These are phyloP conservation scores for Lepisosteus osseus DNA, from an alignment of 2,113 vertebrate genomes.

Conservation along the genomic window DNA sequence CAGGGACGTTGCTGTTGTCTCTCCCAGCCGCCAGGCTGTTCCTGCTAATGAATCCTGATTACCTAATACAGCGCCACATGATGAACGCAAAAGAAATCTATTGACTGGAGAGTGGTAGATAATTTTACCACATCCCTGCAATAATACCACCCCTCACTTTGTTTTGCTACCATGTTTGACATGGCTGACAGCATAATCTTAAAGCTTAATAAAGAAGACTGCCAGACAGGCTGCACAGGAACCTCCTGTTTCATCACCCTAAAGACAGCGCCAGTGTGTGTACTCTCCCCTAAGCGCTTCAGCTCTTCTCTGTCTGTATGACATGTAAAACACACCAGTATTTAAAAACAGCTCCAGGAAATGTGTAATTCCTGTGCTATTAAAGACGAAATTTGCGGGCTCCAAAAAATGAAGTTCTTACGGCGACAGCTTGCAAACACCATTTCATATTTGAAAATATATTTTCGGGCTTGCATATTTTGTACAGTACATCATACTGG, in stretches of 20 bases:
- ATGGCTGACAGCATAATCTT: neutral
- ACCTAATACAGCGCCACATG: conserved; percentile 9
- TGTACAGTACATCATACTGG: too few relatives aligned
- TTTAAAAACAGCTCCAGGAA: neutral
- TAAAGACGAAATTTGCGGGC: too few relatives aligned
- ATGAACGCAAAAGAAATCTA: conserved; percentile 10
- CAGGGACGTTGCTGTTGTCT: too few relatives aligned
- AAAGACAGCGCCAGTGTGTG: neutral
- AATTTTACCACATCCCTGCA: conserved; percentile 19
- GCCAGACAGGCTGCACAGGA: neutral
- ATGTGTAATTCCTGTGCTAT: too few relatives aligned
- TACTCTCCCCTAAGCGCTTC: neutral
- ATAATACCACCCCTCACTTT: neutral
- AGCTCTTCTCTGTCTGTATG: neutral
- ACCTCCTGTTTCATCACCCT: neutral
- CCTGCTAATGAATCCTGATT: conserved; percentile 31
- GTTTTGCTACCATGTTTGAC: neutral
- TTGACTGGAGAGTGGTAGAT: conserved; percentile 21
- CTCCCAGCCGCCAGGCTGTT: neutral
- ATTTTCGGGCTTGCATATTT: too few relatives aligned
- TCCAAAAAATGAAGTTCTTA: too few relatives aligned
- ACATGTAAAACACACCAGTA: neutral
- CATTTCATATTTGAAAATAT: too few relatives aligned
- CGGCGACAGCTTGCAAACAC: too few relatives aligned
- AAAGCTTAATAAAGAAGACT: neutral